phyloP scores from a whole-genome alignment of 2,888 invertebrate species.

The Drosophila ustulata region DNA sequence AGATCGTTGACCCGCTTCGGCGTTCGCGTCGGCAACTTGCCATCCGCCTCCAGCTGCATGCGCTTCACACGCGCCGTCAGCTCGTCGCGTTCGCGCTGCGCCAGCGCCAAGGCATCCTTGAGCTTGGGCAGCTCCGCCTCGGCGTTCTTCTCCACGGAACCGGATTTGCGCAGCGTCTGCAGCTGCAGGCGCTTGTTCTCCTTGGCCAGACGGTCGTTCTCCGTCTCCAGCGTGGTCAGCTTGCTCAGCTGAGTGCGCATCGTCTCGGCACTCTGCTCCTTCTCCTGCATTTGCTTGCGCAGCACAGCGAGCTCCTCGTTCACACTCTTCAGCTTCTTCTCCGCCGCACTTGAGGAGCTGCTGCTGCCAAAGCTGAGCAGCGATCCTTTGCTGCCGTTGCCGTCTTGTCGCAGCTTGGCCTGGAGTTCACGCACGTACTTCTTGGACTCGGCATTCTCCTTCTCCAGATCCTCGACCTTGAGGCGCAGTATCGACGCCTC shows the following conservation, averaged over 20 bases:
- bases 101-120: constrained; percentile 86
- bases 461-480: constrained; percentile 94
- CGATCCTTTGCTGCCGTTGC: constrained; percentile 60
- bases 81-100: constrained; percentile 89
- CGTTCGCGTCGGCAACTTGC: constrained; percentile 89
- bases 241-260: constrained; percentile 90
- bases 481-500: constrained; percentile 93
- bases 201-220: constrained; percentile 90
- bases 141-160: constrained; percentile 77
- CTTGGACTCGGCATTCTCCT: constrained; percentile 90
- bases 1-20: constrained; percentile 90
- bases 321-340: constrained; percentile 86
- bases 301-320: constrained; percentile 91
- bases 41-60: constrained; percentile 88
- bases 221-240: constrained; percentile 89
- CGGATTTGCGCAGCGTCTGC: constrained; percentile 85
- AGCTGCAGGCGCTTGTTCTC: constrained; percentile 90
- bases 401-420: constrained; percentile 87
- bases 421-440: constrained; percentile 92
- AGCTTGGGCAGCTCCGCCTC: constrained; percentile 86
- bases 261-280: constrained; percentile 92
- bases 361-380: constrained; percentile 55
- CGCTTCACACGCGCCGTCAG: constrained; percentile 88
- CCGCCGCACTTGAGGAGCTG: constrained; percentile 65
- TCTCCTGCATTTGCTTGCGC: constrained; percentile 91